Evolutionary conservation across 2,113 vertebrate species (phyloP).

Genomic region (Gallinago jamesoni): DNA sequence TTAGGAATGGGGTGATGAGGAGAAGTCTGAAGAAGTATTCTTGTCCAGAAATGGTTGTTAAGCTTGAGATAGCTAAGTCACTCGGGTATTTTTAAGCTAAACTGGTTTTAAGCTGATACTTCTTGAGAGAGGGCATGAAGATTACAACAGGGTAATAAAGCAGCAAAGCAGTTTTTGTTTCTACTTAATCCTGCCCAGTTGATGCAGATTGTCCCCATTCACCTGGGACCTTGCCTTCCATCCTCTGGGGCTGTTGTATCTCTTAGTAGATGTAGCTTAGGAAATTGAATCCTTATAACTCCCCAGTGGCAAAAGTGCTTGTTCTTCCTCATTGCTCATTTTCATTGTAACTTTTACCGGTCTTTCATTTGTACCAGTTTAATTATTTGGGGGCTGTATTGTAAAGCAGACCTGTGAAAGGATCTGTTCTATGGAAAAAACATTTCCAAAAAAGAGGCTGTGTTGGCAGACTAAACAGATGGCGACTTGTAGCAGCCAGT

Average conservation of each 20-base stretch:
- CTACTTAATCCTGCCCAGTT: neutral
- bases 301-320: neutral
- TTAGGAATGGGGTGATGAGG: neutral
- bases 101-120: neutral
- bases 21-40: neutral
- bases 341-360: neutral
- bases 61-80: neutral
- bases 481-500: neutral
- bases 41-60: neutral
- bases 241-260: neutral
- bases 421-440: neutral
- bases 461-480: neutral
- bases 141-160: neutral
- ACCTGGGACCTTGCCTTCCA: neutral
- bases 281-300: neutral
- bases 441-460: neutral
- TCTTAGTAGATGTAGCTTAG: neutral
- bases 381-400: neutral
- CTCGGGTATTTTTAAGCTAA: neutral
- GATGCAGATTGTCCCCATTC: neutral
- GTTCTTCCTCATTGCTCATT: neutral
- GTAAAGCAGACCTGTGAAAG: neutral
- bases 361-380: neutral
- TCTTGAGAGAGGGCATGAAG: neutral
- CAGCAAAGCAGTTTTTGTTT: neutral